Conservation (phyloP, 2,797 vertebrate species). For the Syngnathus acus region DNA sequence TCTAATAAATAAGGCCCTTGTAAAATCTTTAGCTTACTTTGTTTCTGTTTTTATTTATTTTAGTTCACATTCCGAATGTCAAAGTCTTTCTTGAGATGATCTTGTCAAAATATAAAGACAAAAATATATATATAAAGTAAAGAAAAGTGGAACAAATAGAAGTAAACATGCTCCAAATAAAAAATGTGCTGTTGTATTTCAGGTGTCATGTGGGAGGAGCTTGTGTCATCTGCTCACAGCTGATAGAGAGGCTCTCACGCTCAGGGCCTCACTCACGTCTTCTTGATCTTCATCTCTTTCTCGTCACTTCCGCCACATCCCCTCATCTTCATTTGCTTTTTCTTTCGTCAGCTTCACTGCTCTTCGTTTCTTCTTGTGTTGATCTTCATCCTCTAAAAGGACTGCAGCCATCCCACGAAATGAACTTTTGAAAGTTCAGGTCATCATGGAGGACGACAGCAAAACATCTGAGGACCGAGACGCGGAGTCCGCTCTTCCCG, state of each 20-base stretch:
- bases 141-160: neutral
- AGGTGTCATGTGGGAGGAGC: neutral
- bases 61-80: neutral
- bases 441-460: neutral
- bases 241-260: constrained; percentile 1
- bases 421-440: neutral
- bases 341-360: neutral
- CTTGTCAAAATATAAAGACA: too few species aligned
- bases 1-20: neutral
- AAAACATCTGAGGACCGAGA: neutral
- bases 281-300: neutral
- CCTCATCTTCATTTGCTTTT: constrained; percentile 21
- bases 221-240: neutral
- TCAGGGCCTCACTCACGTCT: neutral
- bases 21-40: neutral
- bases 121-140: neutral
- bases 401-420: neutral
- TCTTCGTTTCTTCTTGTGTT: neutral
- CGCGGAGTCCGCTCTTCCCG: neutral
- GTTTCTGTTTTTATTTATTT: neutral
- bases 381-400: neutral
- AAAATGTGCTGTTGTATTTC: neutral
- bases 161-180: neutral
- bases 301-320: neutral
- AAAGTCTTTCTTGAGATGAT: neutral